Percentiles rank a stretch among this genome's conserved stretches.
These are phyloP conservation scores for Leptinotarsa juncta DNA, from an alignment of 2,888 invertebrate genomes.

Conservation along the genomic window DNA sequence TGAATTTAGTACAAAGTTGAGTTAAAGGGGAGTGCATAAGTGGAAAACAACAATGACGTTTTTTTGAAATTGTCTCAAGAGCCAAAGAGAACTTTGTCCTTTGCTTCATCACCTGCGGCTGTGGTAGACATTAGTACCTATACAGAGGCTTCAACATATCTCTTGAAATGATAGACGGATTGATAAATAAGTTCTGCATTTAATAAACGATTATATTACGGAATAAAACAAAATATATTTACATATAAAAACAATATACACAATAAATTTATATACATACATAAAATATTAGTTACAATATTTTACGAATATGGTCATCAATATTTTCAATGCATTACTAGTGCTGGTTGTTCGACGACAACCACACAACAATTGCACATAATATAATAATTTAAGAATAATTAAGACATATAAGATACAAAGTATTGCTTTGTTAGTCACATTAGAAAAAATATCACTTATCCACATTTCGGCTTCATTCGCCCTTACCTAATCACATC, in stretches of 20 bases:
- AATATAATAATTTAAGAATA: slow-evolving; percentile 60
- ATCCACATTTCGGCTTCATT: slow-evolving; percentile 55
- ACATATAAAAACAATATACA: slow-evolving; percentile 68
- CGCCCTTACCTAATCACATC: slow-evolving; percentile 41
- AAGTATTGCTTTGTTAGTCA: slow-evolving; percentile 83
- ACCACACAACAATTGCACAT: slow-evolving; percentile 65
- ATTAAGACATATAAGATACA: slow-evolving; percentile 75
- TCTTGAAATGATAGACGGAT: slow-evolving; percentile 25
- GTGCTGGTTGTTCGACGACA: slow-evolving; percentile 57
- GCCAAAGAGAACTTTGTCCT: too few relatives aligned
- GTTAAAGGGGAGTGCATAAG: too few relatives aligned
- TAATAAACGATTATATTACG: slow-evolving; percentile 66
- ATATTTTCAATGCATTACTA: slow-evolving; percentile 57
- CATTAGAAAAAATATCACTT: slow-evolving; percentile 78
- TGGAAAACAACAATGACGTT: too few relatives aligned
- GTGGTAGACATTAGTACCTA: too few relatives aligned
- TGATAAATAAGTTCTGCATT: slow-evolving; percentile 60
- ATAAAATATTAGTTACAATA: slow-evolving; percentile 64
- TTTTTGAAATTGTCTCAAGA: too few relatives aligned
- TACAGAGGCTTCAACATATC: not conserved
- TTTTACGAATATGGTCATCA: slow-evolving; percentile 61
- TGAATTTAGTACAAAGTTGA: too few relatives aligned
- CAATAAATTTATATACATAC: slow-evolving; percentile 67
- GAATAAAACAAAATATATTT: slow-evolving; percentile 68
- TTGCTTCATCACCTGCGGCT: too few relatives aligned